Base-by-base conservation (phyloP, 2,888 invertebrate genomes). In the Augochlorella aurata region DNA sequence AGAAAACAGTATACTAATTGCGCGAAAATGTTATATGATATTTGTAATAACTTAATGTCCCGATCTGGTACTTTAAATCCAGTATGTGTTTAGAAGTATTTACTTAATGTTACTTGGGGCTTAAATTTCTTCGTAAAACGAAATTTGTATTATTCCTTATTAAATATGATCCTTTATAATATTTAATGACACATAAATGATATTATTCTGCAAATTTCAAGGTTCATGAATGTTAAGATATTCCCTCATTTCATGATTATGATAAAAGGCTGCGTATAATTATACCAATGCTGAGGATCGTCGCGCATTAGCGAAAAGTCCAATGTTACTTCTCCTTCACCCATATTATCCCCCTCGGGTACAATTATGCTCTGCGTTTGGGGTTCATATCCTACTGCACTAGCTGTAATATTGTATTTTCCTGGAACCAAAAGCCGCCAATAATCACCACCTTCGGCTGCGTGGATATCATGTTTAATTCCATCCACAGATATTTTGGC, bases 351-450 rank as follows among this genome's bases (percentile, higher is more conserved):
- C 72, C 86, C 89, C 0, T 79, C 72, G 0, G 96, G 95, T 0
- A 97, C 95, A 0, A 94, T 94, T 12, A 97, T 95, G 85, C 94
- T 94, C 84, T 95, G 95, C 0, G 96, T 96, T 74, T 96, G 94
- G 61, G 95, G 94, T 91, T 96, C 96, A 86, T 96, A 96, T 21
- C 96, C 97, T 73, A 95, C 93, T 45, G 96, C 97, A 73, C 94
- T 94, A 0, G 96, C 97, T 8, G 97, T 97, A 63, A 99, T 92
- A 85, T 96, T 96, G 92, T 99, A 98, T 9, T 94, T 95, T 29
- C 99, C 99, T 0, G 99, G 98, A 18, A 96, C 92, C 10, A 99
- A 94, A 45, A 99, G 94, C 47, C 98, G 95, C 98, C 98, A 99
- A 94, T 97, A 99, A 94, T 99, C 99, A 0, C 99, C 99, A 82